phyloP scores from a whole-genome alignment of 2,113 vertebrate species.

The Scopus umbretta region DNA sequence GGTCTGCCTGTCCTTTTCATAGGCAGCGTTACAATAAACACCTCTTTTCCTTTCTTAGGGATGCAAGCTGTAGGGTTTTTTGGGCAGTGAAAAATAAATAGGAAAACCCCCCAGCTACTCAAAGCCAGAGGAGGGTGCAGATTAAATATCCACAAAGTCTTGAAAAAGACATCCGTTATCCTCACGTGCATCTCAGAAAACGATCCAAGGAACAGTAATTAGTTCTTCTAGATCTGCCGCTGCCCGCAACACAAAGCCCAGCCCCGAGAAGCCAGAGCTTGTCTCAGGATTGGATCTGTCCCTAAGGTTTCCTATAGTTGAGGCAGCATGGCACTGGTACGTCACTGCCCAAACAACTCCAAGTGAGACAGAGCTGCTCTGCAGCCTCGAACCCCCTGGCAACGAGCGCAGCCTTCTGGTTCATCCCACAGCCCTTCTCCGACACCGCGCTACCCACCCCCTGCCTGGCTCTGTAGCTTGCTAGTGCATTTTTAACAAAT shows the following conservation, averaged over 20 bases:
- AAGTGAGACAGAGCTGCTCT: background rate
- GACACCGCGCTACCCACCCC: rapidly evolving
- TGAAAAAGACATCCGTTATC: background rate
- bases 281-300: rapidly evolving
- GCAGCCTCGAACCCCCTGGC: background rate
- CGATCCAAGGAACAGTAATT: background rate
- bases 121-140: background rate
- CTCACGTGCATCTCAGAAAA: background rate
- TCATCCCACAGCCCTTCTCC: background rate
- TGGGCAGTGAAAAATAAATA: background rate
- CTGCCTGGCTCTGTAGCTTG: background rate
- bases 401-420: rapidly evolving
- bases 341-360: background rate
- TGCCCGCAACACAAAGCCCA: background rate
- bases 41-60: too few species aligned
- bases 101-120: background rate
- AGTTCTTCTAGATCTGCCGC: background rate
- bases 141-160: background rate
- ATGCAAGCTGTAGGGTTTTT: background rate
- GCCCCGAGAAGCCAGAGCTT: background rate
- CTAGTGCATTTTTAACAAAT: background rate
- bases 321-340: background rate
- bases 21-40: background rate
- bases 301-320: rapidly evolving
- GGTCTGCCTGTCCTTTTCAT: background rate